Evolutionary conservation across 2,797 vertebrate species (phyloP).

Genomic region (Tinamus major): DNA sequence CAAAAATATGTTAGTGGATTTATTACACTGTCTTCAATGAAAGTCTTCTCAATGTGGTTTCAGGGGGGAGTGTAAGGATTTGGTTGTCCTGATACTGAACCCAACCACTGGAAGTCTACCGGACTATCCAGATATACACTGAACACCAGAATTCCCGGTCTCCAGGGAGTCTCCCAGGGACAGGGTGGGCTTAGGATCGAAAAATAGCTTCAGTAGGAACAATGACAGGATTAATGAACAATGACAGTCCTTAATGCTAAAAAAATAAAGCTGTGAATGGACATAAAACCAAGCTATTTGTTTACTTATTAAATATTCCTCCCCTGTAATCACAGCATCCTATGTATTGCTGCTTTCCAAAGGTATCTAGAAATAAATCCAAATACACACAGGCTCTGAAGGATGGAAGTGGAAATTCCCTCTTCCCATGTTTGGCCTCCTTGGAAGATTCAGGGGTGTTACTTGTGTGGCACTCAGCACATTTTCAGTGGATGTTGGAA

Average conservation of each 20-base stretch:
- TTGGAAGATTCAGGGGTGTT: not conserved
- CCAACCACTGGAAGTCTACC: not conserved
- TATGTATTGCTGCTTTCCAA: not conserved
- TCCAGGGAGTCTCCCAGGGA: not conserved
- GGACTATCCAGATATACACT: rapidly evolving
- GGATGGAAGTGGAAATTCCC: not conserved
- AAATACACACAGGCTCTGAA: not conserved
- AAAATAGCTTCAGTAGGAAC: not conserved
- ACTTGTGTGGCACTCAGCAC: not conserved
- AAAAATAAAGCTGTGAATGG: not conserved
- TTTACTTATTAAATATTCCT: not conserved
- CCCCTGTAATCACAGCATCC: not conserved
- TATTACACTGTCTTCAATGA: not conserved
- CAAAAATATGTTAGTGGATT: not conserved
- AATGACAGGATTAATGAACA: not conserved
- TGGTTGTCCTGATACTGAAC: not conserved
- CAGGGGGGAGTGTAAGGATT: not conserved
- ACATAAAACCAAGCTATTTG: not conserved
- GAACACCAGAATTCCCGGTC: not conserved
- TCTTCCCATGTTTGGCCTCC: not conserved
- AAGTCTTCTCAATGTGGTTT: not conserved
- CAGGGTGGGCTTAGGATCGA: not conserved
- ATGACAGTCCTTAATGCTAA: not conserved
- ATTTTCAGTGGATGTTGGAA: not conserved
- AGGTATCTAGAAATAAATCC: not conserved